These are phyloP conservation scores for Myioborus melanocephalus DNA, from an alignment of 2,797 vertebrate genomes.

Conservation along the genomic window DNA sequence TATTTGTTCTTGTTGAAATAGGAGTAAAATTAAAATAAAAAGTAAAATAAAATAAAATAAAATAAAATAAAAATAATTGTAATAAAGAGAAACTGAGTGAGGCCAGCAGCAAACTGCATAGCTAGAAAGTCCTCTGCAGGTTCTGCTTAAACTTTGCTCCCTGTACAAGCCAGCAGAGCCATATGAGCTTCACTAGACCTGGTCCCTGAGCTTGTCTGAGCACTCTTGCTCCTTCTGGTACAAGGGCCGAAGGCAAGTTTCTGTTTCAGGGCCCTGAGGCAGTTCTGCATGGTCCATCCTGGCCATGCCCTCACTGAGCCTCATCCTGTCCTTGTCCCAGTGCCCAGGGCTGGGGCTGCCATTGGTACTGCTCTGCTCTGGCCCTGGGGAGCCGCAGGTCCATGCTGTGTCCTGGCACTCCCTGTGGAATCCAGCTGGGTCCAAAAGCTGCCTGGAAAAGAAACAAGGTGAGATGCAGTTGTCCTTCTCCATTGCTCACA, in stretches of 20 bases:
- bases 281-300: background rate
- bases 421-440: background rate
- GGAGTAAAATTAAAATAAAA: background rate
- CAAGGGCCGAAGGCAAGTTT: too few relatives aligned
- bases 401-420: background rate
- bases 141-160: background rate
- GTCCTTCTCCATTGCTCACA: background rate
- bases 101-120: background rate
- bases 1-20: background rate
- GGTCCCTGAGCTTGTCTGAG: background rate
- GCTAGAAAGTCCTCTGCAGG: background rate
- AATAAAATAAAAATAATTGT: background rate
- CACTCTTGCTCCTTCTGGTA: accelerated
- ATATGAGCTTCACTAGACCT: accelerated
- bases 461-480: background rate
- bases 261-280: background rate
- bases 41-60: background rate
- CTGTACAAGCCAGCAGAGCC: accelerated
- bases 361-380: accelerated
- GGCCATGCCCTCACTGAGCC: accelerated
- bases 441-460: background rate
- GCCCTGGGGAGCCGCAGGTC: background rate
- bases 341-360: background rate
- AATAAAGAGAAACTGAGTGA: background rate
- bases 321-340: background rate